phyloP scores from a whole-genome alignment of 64 coral and sea anemone genomes.

The Montipora cactus region DNA sequence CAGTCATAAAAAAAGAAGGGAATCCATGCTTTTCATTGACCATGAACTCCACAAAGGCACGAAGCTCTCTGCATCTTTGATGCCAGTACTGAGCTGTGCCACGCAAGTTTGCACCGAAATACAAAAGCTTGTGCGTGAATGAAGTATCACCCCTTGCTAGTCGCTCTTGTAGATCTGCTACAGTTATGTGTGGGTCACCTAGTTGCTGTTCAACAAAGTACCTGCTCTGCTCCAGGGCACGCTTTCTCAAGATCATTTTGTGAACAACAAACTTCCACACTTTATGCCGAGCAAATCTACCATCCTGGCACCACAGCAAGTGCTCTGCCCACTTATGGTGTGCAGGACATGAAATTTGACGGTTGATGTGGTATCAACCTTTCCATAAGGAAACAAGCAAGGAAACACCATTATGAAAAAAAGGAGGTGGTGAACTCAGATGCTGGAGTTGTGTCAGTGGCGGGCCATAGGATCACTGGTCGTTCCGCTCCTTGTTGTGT shows the following conservation, averaged over 20 bases:
- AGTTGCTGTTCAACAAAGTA: constrained; percentile 62
- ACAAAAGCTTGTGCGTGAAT: neutral
- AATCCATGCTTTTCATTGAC: constrained; percentile 25
- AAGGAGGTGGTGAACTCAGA: neutral
- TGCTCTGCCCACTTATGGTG: constrained; percentile 33
- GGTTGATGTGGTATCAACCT: constrained; percentile 42
- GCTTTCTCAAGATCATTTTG: constrained; percentile 61
- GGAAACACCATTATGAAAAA: neutral
- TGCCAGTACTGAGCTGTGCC: no score
- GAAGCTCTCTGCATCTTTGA: neutral
- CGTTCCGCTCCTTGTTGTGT: neutral
- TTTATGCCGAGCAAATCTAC: constrained; percentile 33
- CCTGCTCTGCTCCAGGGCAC: constrained; percentile 39
- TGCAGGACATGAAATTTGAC: constrained; percentile 12
- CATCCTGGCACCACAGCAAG: constrained; percentile 50
- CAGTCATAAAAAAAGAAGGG: constrained; percentile 55
- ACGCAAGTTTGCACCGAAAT: neutral
- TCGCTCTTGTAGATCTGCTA: constrained; percentile 55
- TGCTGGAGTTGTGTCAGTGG: constrained; percentile 24
- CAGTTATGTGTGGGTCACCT: constrained; percentile 60
- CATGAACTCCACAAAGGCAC: constrained; percentile 56
- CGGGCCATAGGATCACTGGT: constrained; percentile 49
- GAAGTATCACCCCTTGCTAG: constrained; percentile 50
- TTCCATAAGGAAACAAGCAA: constrained; percentile 53
- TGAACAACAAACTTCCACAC: constrained; percentile 61